phyloP scores from a whole-genome alignment of 2,113 vertebrate genomes.

The Periophthalmus modestus region DNA sequence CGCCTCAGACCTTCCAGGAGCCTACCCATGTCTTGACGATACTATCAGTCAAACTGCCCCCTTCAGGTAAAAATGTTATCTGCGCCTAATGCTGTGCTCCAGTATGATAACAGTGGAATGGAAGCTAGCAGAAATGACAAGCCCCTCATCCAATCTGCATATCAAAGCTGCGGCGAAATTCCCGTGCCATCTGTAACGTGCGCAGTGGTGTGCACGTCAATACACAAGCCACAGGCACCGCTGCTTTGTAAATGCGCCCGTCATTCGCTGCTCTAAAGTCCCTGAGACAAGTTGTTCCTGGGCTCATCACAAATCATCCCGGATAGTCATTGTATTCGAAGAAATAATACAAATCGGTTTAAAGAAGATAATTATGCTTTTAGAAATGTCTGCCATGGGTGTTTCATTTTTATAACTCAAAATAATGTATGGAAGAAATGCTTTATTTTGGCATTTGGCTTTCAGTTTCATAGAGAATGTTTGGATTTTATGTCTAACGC shows the following conservation, averaged over 20 bases:
- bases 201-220: not conserved
- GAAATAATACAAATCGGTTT: conserved; percentile 32
- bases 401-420: not conserved
- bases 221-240: not conserved
- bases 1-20: conserved; percentile 41
- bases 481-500: too few species aligned
- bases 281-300: conserved; percentile 41
- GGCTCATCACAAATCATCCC: conserved; percentile 26
- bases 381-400: not conserved
- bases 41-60: conserved; percentile 60
- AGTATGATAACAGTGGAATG: conserved; percentile 53
- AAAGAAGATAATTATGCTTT: not conserved
- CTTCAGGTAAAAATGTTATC: conserved; percentile 74
- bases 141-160: conserved; percentile 65
- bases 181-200: conserved; percentile 56
- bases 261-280: conserved; percentile 31
- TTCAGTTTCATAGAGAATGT: too few species aligned
- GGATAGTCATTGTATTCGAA: conserved; percentile 48
- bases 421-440: too few species aligned
- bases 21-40: conserved; percentile 51
- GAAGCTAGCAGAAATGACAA: conserved; percentile 63
- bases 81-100: conserved; percentile 51
- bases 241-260: conserved; percentile 17
- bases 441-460: too few species aligned
- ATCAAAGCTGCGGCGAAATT: conserved; percentile 68